A percentile compares a stretch with the other conserved stretches of the same genome.
phyloP scores from a whole-genome alignment of 1,140 invertebrate species.

The Drepana arcuata region DNA sequence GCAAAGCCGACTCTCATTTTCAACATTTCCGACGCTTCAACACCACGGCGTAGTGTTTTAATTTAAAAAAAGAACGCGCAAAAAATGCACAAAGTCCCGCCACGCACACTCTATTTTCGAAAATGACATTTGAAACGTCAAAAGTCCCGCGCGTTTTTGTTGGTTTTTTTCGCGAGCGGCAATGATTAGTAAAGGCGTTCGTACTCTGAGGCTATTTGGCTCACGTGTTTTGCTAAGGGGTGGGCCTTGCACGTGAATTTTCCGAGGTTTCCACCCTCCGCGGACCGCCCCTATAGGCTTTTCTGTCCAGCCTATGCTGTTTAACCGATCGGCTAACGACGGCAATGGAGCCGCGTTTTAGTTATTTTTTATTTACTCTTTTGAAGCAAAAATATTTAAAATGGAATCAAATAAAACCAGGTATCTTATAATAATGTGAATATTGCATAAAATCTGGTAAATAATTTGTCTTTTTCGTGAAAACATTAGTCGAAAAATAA shows the following conservation, averaged over 20 bases:
- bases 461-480: too few species aligned
- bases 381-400: background rate
- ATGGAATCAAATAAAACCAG: too few species aligned
- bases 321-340: constrained; percentile 58
- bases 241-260: constrained; percentile 67
- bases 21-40: constrained; percentile 37
- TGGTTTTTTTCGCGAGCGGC: constrained; percentile 53
- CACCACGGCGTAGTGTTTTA: constrained; percentile 17
- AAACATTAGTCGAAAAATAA: too few species aligned
- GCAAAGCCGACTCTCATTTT: constrained; percentile 41
- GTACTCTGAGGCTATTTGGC: constrained; percentile 59
- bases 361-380: constrained; percentile 7
- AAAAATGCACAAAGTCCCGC: background rate
- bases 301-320: constrained; percentile 70
- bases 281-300: constrained; percentile 71
- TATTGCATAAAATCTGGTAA: too few species aligned
- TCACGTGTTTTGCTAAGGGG: constrained; percentile 58
- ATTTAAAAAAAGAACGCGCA: constrained; percentile 6
- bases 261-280: constrained; percentile 68
- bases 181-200: constrained; percentile 63
- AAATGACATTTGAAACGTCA: constrained; percentile 36
- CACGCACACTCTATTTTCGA: constrained; percentile 29
- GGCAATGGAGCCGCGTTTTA: constrained; percentile 36
- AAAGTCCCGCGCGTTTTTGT: constrained; percentile 20
- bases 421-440: too few species aligned